These are phyloP conservation scores for Ciconia maguari DNA, from an alignment of 2,113 vertebrate species.

Conservation along the genomic window DNA sequence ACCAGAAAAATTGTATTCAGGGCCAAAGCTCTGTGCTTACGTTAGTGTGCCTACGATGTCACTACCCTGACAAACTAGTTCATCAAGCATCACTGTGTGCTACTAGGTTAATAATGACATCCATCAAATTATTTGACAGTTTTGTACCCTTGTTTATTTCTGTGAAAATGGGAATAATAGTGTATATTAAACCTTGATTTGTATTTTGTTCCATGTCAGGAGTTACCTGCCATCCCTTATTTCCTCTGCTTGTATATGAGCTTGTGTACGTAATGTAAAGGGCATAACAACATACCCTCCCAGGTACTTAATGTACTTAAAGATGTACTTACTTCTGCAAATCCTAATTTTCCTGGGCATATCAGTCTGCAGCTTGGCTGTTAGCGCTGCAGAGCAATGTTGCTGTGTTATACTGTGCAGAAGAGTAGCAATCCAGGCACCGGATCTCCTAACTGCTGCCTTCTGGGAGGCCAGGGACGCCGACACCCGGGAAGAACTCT, in stretches of 20 bases:
- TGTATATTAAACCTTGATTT: neutral
- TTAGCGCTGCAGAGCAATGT: neutral
- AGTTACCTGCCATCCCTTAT: neutral
- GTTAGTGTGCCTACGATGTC: neutral
- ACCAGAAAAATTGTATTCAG: neutral
- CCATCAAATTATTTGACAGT: neutral
- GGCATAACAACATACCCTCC: neutral
- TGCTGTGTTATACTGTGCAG: neutral
- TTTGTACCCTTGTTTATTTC: neutral
- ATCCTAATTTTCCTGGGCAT: neutral
- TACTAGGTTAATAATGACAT: neutral
- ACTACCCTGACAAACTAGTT: constrained; percentile 11
- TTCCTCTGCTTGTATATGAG: neutral
- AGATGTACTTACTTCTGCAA: neutral
- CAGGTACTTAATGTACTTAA: neutral
- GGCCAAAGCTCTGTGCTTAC: constrained; percentile 11
- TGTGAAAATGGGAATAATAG: neutral
- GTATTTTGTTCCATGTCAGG: neutral
- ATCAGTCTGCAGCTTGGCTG: neutral
- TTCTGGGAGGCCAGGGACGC: neutral
- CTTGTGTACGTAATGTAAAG: neutral
- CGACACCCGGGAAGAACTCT: neutral
- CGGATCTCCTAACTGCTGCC: neutral
- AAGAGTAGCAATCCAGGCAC: neutral
- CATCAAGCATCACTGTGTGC: neutral